Base-by-base conservation (phyloP, 2,888 invertebrate species). In the Camptogramma bilineatum region DNA sequence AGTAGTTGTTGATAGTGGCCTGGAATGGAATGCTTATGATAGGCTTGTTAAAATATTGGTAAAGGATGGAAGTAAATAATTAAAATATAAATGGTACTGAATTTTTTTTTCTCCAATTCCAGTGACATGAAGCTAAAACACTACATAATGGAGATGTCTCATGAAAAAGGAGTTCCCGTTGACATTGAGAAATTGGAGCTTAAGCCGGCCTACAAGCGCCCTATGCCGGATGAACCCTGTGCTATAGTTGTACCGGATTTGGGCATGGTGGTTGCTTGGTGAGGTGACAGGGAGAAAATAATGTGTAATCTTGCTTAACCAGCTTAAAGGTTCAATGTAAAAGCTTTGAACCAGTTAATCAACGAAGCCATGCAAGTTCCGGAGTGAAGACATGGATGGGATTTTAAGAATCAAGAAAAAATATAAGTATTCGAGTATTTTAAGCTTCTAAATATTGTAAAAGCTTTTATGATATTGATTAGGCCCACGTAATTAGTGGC, bases 231-330 rank as follows among this genome's bases (percentile, higher is more conserved):
- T 7, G 88, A 89, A 50, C 84, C 84, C 66, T 90, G 90, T 67
- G 82, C 87, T 13, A 88, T 90, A 18, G 80, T 88, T 62, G 79
- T 90, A 42, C 88, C 90, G 0, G 87, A 88, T 56, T 82, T 88
- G 7, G 87, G 79, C 52, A 62, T 66, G 42, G 51, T 62, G 10
- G 65, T 65, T 2, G 65, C 65, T 46, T 58, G 53, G 59, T 64
- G 54, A 64, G 24, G 16, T 39, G 4, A 17, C 13, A 48, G 39
- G 2, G 19, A 17, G 52, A 24, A 52, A 24, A n/a, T 46, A 44
- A 47, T 24, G 19, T 39, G 18, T 52, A 5, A 52, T 21, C 46
- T 60, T 48, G 44, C 24, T 47, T 60, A 17, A 17, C 44, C 44
- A 16, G 17, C 34, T 39, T 39, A 39, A 13, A 13, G 13, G 34